Evolutionary conservation across 2,888 invertebrate species (phyloP).

Genomic region (Dynastes grantii): DNA sequence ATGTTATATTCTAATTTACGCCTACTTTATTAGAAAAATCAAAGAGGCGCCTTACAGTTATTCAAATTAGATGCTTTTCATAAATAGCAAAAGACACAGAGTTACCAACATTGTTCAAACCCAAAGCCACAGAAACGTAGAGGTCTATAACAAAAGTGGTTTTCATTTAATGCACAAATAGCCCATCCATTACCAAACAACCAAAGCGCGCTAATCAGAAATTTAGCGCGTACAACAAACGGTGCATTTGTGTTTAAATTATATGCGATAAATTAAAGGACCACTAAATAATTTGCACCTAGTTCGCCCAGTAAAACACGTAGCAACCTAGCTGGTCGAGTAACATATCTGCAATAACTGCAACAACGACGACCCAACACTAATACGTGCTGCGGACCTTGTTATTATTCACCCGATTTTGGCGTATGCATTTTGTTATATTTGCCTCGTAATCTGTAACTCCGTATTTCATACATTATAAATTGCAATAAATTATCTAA

Average conservation of each 20-base stretch:
- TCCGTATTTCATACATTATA: too few species aligned
- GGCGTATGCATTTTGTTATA: too few species aligned
- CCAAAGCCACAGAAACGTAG: too few species aligned
- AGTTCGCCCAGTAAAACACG: conserved; percentile 5
- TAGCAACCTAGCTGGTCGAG: neutral
- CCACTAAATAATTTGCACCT: conserved; percentile 7
- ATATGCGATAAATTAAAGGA: conserved; percentile 15
- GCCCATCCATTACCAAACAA: neutral
- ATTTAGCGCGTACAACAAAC: conserved; percentile 1
- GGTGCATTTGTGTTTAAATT: conserved; percentile 2
- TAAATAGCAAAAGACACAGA: too few species aligned
- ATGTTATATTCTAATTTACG: too few species aligned
- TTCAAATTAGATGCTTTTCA: too few species aligned
- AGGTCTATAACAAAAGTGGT: neutral
- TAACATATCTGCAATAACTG: neutral
- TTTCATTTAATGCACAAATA: neutral
- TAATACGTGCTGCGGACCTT: neutral
- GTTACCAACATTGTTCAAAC: too few species aligned
- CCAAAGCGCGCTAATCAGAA: conserved; percentile 3
- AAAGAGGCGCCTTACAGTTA: too few species aligned
- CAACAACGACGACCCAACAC: neutral
- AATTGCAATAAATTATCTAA: too few species aligned
- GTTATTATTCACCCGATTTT: neutral
- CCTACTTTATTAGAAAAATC: too few species aligned
- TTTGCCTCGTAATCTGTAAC: too few species aligned